Evolutionary conservation across 2,888 invertebrate species (phyloP).

Genomic region (Sphecodes monilicornis): DNA sequence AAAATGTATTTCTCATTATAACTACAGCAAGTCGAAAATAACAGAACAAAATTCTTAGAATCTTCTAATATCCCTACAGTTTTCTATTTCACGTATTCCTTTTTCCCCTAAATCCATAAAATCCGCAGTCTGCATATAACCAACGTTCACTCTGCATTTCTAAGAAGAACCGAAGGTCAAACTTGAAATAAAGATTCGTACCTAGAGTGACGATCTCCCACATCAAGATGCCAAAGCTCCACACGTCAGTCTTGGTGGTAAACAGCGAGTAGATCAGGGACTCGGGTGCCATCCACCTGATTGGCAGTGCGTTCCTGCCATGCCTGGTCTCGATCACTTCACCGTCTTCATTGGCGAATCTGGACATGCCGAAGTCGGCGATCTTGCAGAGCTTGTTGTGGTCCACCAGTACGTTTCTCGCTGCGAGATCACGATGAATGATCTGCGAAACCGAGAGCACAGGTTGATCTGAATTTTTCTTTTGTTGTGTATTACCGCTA

Average conservation of each 20-base stretch:
- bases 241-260: slow-evolving; percentile 93
- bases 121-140: too few relatives aligned
- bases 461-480: neutral
- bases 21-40: too few relatives aligned
- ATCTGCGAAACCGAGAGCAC: slow-evolving; percentile 86
- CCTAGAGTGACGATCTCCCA: slow-evolving; percentile 96
- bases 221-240: slow-evolving; percentile 94
- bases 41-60: too few relatives aligned
- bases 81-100: too few relatives aligned
- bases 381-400: slow-evolving; percentile 95
- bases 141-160: too few relatives aligned
- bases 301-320: slow-evolving; percentile 88
- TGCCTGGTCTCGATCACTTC: slow-evolving; percentile 85
- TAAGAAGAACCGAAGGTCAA: neutral
- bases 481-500: neutral
- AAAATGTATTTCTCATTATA: too few relatives aligned
- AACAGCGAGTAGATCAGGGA: slow-evolving; percentile 91
- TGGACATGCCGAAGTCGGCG: slow-evolving; percentile 95
- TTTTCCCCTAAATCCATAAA: too few relatives aligned
- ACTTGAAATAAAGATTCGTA: slow-evolving; percentile 73
- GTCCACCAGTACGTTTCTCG: slow-evolving; percentile 92
- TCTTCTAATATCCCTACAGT: too few relatives aligned
- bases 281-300: slow-evolving; percentile 95
- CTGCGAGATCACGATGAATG: slow-evolving; percentile 93
- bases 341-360: slow-evolving; percentile 86